Conservation (phyloP, 2,797 vertebrate genomes). For the Myotis findleyi region DNA sequence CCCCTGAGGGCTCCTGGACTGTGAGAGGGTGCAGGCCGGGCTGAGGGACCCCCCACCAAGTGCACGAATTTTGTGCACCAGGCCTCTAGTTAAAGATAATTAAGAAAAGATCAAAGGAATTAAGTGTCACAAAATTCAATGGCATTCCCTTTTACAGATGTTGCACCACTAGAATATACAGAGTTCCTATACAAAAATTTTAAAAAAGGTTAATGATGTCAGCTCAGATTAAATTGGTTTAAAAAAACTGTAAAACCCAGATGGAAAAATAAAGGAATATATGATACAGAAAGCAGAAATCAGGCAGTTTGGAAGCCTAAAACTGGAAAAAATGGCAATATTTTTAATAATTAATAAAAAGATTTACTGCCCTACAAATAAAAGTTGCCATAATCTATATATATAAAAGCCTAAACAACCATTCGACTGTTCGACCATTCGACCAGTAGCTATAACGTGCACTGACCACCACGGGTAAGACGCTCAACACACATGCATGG, state of each 20-base stretch:
- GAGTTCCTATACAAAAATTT: neutral
- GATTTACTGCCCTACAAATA: conserved; percentile 4
- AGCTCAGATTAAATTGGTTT: neutral
- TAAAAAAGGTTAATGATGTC: neutral
- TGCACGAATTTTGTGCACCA: too few species aligned
- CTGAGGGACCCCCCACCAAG: too few species aligned
- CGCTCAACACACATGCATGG: too few species aligned
- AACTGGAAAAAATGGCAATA: conserved; percentile 28
- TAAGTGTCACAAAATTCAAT: conserved; percentile 13
- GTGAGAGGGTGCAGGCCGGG: too few species aligned
- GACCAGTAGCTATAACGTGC: too few species aligned
- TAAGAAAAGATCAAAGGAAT: neutral
- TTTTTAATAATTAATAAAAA: conserved; percentile 43
- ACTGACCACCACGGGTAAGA: too few species aligned
- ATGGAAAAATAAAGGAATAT: conserved; percentile 30
- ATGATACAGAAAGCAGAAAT: conserved; percentile 45
- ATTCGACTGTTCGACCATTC: too few species aligned
- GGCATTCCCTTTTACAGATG: neutral
- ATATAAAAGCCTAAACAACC: too few species aligned
- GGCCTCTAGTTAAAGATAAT: neutral
- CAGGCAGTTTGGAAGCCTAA: neutral
- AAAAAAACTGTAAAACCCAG: conserved; percentile 2
- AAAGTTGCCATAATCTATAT: neutral
- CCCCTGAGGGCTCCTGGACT: too few species aligned
- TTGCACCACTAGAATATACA: neutral